phyloP scores from a whole-genome alignment of 2,888 invertebrate genomes.

The Troilus luridus region DNA sequence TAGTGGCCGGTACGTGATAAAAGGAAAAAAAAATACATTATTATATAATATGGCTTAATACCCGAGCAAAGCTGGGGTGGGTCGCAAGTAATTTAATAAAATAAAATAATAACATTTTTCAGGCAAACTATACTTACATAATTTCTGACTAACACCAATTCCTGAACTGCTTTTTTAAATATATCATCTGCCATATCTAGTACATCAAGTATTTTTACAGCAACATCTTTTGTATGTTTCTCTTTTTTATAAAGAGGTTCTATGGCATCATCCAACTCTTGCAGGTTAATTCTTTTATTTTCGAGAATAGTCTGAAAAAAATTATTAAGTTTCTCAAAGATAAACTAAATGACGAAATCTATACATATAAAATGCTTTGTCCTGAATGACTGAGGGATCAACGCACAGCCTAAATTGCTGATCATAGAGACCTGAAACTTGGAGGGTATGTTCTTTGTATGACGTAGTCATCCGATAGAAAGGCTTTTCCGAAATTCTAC shows the following conservation, averaged over 20 bases:
- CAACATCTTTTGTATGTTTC: slow-evolving; percentile 62
- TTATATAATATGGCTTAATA: too few relatives aligned
- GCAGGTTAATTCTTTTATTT: slow-evolving; percentile 64
- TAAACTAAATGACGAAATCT: background rate
- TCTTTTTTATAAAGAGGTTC: slow-evolving; percentile 64
- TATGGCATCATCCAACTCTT: slow-evolving; percentile 64
- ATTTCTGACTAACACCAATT: slow-evolving; percentile 31
- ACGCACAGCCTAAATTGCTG: too few relatives aligned
- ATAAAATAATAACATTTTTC: background rate
- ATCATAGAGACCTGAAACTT: too few relatives aligned
- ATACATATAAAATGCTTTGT: too few relatives aligned
- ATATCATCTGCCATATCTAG: slow-evolving; percentile 65
- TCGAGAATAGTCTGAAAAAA: slow-evolving; percentile 62
- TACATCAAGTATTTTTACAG: slow-evolving; percentile 63
- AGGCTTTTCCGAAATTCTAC: too few relatives aligned
- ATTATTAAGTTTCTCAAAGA: background rate
- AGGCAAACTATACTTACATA: slow-evolving; percentile 1
- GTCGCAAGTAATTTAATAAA: too few relatives aligned
- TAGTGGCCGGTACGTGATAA: too few relatives aligned
- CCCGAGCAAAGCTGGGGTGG: too few relatives aligned
- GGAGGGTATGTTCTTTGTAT: too few relatives aligned
- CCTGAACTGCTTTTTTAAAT: slow-evolving; percentile 60
- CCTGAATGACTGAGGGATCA: too few relatives aligned
- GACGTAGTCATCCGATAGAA: too few relatives aligned
- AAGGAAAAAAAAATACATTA: too few relatives aligned